phyloP scores from a whole-genome alignment of 2,113 vertebrate species.

The Pseudopodoces humilis region DNA sequence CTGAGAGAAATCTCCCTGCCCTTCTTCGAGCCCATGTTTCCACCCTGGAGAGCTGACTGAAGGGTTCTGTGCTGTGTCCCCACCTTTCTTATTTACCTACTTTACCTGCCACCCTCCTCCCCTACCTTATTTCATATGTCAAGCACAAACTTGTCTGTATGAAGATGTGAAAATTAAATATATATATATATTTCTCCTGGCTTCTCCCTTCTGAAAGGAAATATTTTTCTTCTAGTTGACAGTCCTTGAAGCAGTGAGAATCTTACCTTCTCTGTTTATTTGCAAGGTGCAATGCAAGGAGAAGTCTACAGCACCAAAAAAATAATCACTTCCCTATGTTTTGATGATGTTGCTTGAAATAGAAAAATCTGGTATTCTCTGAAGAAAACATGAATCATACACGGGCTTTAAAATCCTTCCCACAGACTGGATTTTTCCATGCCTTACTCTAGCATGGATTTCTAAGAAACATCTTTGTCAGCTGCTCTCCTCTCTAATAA shows the following conservation, averaged over 20 bases:
- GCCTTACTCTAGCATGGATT: background rate
- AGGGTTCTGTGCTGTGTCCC: background rate
- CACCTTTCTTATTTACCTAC: background rate
- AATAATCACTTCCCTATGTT: background rate
- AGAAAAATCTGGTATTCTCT: conserved; percentile 47
- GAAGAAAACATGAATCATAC: conserved; percentile 40
- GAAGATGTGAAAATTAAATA: background rate
- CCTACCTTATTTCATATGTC: background rate
- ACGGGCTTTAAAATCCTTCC: conserved; percentile 3
- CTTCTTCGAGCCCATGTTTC: background rate
- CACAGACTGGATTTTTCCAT: conserved; percentile 41
- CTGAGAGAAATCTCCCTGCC: background rate
- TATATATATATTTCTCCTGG: background rate
- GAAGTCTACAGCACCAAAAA: background rate
- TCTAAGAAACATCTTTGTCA: conserved; percentile 20
- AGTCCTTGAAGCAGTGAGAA: background rate
- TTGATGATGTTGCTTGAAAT: conserved; percentile 30
- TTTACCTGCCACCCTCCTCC: rapidly evolving
- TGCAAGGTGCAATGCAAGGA: background rate
- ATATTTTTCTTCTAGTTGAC: background rate
- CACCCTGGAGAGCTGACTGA: background rate
- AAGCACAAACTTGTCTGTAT: background rate
- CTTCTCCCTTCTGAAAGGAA: background rate
- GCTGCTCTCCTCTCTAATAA: background rate
- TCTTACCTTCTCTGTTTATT: background rate